A percentile compares a stretch with the other conserved stretches of the same genome.
These are phyloP conservation scores for Carposina sasakii DNA, from an alignment of 1,140 invertebrate species.

Conservation along the genomic window DNA sequence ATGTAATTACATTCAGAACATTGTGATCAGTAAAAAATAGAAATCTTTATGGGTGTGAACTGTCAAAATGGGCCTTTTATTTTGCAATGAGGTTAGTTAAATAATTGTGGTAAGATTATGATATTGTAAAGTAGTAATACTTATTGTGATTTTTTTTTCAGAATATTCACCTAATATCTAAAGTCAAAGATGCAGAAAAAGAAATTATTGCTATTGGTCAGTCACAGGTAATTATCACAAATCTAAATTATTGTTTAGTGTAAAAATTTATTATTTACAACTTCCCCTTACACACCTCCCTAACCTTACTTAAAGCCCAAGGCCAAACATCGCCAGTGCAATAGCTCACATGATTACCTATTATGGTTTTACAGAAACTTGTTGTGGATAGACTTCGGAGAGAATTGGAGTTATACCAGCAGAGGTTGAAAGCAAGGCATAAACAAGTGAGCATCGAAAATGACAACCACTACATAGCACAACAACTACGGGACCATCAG, in stretches of 20 bases:
- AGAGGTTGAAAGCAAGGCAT: constrained; percentile 57
- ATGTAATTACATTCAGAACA: too few species aligned
- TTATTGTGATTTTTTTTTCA: constrained; percentile 52
- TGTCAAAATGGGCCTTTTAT: too few species aligned
- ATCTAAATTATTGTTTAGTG: neutral
- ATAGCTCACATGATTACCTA: constrained; percentile 5
- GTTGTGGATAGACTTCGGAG: constrained; percentile 61
- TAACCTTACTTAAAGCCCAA: too few species aligned
- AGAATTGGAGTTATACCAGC: constrained; percentile 64
- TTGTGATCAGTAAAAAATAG: too few species aligned
- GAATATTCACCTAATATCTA: constrained; percentile 63
- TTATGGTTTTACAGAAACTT: constrained; percentile 50
- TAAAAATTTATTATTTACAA: neutral
- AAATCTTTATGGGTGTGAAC: too few species aligned
- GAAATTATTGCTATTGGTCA: constrained; percentile 71
- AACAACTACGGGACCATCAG: constrained; percentile 65
- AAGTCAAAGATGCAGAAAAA: constrained; percentile 72
- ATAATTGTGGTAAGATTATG: too few species aligned
- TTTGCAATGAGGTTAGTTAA: too few species aligned
- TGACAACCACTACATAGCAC: constrained; percentile 65
- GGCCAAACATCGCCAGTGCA: too few species aligned
- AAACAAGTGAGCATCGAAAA: constrained; percentile 62
- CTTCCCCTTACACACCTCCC: too few species aligned
- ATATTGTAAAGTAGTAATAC: too few species aligned
- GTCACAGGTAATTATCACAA: constrained; percentile 63